phyloP scores from a whole-genome alignment of 2,888 invertebrate genomes.

The Leptopilina syphax region DNA sequence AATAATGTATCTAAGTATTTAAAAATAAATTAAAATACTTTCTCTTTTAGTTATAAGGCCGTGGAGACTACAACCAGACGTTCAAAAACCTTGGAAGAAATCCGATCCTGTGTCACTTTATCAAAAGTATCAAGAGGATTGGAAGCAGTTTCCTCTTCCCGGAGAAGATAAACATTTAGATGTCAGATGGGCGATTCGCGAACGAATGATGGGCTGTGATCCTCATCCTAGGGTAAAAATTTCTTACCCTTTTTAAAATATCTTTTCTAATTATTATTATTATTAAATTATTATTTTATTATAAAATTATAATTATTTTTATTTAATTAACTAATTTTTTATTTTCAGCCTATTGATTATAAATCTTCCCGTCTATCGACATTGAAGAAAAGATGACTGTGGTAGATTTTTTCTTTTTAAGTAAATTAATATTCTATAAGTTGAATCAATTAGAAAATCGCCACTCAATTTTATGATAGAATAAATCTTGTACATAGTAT shows the following conservation, averaged over 20 bases:
- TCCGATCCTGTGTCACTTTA: conserved; percentile 87
- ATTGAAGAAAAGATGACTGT: conserved; percentile 63
- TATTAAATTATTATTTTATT: background rate
- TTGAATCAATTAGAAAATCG: background rate
- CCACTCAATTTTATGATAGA: conserved; percentile 12
- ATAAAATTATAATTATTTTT: conserved; percentile 19
- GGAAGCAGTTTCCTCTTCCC: conserved; percentile 87
- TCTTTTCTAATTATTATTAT: conserved; percentile 13
- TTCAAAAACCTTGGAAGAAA: conserved; percentile 72
- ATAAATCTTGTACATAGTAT: background rate
- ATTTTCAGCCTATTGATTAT: conserved; percentile 64
- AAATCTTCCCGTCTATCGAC: conserved; percentile 61
- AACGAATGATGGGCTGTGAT: conserved; percentile 81
- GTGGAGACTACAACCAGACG: conserved; percentile 76
- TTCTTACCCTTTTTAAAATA: background rate
- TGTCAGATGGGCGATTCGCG: conserved; percentile 84
- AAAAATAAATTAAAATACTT: conserved; percentile 20
- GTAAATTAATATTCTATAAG: conserved; percentile 34
- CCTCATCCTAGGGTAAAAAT: conserved; percentile 69
- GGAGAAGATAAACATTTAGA: conserved; percentile 84
- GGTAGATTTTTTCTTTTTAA: conserved; percentile 22
- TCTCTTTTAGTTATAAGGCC: conserved; percentile 81
- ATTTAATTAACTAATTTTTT: conserved; percentile 16
- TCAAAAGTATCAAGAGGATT: conserved; percentile 86
- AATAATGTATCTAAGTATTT: no score